phyloP scores from a whole-genome alignment of 2,113 vertebrate species.

The Sarotherodon lohbergeri region DNA sequence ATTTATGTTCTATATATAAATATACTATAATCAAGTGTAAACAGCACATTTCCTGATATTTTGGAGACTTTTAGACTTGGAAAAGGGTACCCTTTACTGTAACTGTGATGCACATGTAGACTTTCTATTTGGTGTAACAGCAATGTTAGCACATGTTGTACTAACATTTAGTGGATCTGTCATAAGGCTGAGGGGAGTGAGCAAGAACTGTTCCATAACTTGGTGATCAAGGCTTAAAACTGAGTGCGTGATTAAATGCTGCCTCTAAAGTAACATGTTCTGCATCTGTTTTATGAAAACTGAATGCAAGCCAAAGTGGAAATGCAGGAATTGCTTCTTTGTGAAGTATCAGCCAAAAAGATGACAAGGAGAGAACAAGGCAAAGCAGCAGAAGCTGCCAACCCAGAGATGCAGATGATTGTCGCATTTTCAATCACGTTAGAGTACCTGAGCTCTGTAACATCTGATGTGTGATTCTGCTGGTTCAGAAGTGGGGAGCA shows the following conservation, averaged over 20 bases:
- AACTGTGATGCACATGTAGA: background rate
- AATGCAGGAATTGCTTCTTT: background rate
- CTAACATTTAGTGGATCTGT: background rate
- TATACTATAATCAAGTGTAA: accelerated
- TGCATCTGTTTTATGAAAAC: background rate
- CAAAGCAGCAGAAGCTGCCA: background rate
- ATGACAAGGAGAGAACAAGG: constrained; percentile 13
- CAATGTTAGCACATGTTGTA: background rate
- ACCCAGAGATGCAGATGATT: background rate
- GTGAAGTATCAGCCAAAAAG: background rate
- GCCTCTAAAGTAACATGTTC: background rate
- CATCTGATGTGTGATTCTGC: constrained; percentile 17
- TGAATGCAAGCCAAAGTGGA: background rate
- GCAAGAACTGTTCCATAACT: background rate
- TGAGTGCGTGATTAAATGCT: background rate
- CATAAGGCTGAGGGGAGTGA: background rate
- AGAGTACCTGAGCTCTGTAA: background rate
- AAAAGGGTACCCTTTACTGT: background rate
- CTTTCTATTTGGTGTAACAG: background rate
- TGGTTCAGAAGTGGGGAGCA: background rate
- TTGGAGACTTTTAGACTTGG: background rate
- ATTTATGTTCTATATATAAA: background rate
- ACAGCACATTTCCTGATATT: background rate
- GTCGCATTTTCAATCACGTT: constrained; percentile 12
- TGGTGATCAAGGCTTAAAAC: background rate